Base-by-base conservation (phyloP, 1,140 invertebrate genomes). In the Heliconius eleuchia region DNA sequence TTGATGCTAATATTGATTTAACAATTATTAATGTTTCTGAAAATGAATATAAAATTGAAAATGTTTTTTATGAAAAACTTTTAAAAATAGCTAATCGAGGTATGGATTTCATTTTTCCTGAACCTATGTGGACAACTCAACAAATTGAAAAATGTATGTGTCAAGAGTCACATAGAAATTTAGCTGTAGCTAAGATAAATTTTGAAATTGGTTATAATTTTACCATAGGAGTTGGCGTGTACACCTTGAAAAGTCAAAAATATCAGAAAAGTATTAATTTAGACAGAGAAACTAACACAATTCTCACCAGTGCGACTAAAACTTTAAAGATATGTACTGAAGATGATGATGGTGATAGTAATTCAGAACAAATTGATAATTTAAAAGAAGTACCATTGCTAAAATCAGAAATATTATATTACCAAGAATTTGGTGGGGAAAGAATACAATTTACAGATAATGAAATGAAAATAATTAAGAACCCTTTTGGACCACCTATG, bases 401-500 rank as follows among this genome's bases (percentile, higher is more conserved):
- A 11, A 92, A 91, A 83, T 88, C 89, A 46, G 93, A 94, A 83
- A 30, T 90, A 73, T 72, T 94, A 60, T 76, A 90, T 77, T 90
- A 86, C 73, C 87, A 91, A 80, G 87, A 87, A 76, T 92, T 86
- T 89, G 93, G 91, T 42, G 89, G 85, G 46, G 88, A 93, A 82
- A 90, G 80, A 74, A 77, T 94, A 27, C 85, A 90, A 79, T 93
- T 94, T 71, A 92, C 90, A 73, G 85, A 88, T 76, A 79, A 81
- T 81, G 93, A 94, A 89, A 89, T 87, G 82, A 92, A 91, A 73
- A 60, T 72, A 55, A 84, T 94, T 11, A 89, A 80, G 74, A 93
- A 93, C 83, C 89, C 93, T 74, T 94, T 94, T 89, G 92, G 91
- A 0, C 87, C 89, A 74, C 88, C 90, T 3, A 88, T 85, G 82